Evolutionary conservation across 1,140 invertebrate species (phyloP).

Genomic region (Archivesica marissinica): DNA sequence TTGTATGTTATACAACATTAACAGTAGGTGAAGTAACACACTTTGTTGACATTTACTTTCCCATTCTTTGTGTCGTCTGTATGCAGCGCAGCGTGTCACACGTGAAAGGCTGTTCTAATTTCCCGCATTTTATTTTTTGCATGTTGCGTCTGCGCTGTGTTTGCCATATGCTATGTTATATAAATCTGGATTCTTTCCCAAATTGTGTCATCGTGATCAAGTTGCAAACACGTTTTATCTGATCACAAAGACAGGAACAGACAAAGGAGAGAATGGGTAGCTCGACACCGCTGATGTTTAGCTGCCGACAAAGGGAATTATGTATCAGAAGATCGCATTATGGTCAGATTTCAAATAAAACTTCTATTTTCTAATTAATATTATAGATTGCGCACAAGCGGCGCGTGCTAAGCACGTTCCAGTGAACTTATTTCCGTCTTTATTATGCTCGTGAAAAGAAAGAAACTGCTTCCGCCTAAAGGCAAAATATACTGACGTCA

Average conservation of each 20-base stretch:
- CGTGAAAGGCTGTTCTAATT: neutral
- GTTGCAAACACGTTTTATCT: neutral
- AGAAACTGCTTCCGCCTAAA: too few species aligned
- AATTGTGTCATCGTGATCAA: too few species aligned
- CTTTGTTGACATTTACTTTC: too few species aligned
- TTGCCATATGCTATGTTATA: neutral
- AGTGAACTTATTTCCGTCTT: too few species aligned
- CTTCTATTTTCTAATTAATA: neutral
- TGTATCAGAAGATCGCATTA: neutral
- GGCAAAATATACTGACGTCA: too few species aligned
- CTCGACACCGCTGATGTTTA: neutral
- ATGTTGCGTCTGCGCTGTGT: neutral
- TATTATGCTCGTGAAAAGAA: too few species aligned
- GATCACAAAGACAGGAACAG: neutral
- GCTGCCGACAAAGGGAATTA: neutral
- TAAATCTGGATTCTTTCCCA: too few species aligned
- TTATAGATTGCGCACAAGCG: neutral
- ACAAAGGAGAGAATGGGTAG: neutral
- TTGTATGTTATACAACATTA: too few species aligned
- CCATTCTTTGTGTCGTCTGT: neutral
- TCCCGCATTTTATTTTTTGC: neutral
- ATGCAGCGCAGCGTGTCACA: neutral
- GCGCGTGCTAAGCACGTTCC: too few species aligned
- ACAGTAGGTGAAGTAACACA: too few species aligned
- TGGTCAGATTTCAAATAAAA: constrained; percentile 3